phyloP scores from a whole-genome alignment of 2,113 vertebrate species.

The Lota lota region DNA sequence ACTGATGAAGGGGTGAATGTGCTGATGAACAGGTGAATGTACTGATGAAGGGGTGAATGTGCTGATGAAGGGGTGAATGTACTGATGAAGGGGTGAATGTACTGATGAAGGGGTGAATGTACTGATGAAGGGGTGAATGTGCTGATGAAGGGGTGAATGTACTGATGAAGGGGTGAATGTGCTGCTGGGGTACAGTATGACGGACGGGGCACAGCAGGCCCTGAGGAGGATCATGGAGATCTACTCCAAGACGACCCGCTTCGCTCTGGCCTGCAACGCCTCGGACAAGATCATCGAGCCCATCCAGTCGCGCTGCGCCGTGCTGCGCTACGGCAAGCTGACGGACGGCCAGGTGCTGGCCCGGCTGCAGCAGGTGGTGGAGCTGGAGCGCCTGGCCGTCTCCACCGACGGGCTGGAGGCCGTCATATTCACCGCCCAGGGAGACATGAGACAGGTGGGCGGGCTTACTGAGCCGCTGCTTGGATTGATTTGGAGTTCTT shows the following conservation, averaged over 20 bases:
- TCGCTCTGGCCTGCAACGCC: conserved; percentile 93
- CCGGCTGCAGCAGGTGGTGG: conserved; percentile 85
- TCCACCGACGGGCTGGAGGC: conserved; percentile 94
- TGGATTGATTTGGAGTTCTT: neutral
- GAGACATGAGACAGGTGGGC: conserved; percentile 96
- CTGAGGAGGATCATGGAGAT: conserved; percentile 98
- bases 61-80: too few relatives aligned
- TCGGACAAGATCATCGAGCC: conserved; percentile 98
- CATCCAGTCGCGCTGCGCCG: conserved; percentile 94
- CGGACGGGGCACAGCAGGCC: conserved; percentile 95
- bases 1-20: too few relatives aligned
- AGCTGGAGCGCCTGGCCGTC: conserved; percentile 78
- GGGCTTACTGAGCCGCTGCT: neutral
- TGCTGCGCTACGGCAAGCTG: conserved; percentile 93
- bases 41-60: neutral
- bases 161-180: neutral
- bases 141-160: neutral
- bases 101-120: too few relatives aligned
- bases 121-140: too few relatives aligned
- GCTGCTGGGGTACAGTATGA: conserved; percentile 84
- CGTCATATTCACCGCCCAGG: conserved; percentile 95
- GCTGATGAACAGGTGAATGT: neutral
- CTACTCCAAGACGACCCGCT: conserved; percentile 96
- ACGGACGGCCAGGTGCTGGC: conserved; percentile 87
- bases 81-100: neutral